Evolutionary conservation across 2,797 vertebrate species (phyloP), one percentile per base, ranked within the genome.

Genomic region (Peromyscus nudipes): DNA sequence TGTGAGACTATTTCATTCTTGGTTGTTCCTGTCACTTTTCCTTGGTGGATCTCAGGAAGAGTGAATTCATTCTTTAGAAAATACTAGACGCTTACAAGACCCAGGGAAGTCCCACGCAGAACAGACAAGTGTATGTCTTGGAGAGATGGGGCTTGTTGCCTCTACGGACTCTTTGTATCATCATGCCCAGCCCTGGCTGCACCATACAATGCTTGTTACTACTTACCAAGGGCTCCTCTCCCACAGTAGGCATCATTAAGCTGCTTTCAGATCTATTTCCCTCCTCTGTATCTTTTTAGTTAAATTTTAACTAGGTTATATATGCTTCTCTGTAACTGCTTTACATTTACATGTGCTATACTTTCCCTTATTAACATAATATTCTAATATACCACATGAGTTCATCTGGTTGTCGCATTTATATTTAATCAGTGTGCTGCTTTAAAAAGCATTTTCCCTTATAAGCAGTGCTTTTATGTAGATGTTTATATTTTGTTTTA

Each of bases 221-320:
- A n/a, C 7, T 91, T 71, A 65, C 40, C 25, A 43, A 80, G 62
- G 27, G 0, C 16, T 92, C 21, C 27, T 81, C 8, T 80, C 17
- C 29, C 60, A 23, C 27, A 27, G 14, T 60, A 60, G 79, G 84
- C 92, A 77, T 27, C 52, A 86, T 71, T 55, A 57, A 89, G 19
- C 37, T 43, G 27, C 12, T 43, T 89, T 92, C 37, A 77, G 43
- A 85, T 77, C 40, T 49, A 31, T 76, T 52, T 34, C 7, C 43
- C 62, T 65, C 46, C 21, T 27, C 19, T 57, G 57, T 21, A 73
- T 29, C 16, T 23, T n/a, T 29, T 89, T 12, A 62, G 40, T 27
- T 79, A 87, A 73, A 77, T 84, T 80, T 94, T 64, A 93, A 65
- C 49, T 60, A 89, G 31, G 81, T 86, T 46, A 57, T 80, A 10